These are phyloP conservation scores for Chiridota heheva DNA, from an alignment of 35 echinoderm and acorn worm genomes.

Conservation along the genomic window DNA sequence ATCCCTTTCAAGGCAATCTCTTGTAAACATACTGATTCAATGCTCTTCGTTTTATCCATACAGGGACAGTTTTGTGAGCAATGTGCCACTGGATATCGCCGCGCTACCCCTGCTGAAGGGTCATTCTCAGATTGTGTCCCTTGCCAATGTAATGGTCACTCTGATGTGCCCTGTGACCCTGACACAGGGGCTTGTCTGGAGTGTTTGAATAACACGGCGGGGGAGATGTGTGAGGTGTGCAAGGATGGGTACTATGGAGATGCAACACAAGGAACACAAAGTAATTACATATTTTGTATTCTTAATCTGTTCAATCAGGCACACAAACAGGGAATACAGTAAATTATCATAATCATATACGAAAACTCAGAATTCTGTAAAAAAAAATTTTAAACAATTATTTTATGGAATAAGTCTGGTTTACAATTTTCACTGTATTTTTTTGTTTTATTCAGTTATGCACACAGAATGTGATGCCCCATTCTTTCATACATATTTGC, in stretches of 20 bases:
- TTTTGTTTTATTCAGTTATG: too few species aligned
- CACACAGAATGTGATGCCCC: too few species aligned
- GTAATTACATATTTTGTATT: conserved; percentile 54
- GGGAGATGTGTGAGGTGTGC: conserved; percentile 73
- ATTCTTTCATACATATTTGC: too few species aligned
- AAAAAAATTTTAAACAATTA: too few species aligned
- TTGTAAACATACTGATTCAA: too few species aligned
- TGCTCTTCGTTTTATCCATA: not conserved
- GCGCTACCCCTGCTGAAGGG: conserved; percentile 34
- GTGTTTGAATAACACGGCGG: conserved; percentile 76
- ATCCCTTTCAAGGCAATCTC: too few species aligned
- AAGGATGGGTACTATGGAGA: conserved; percentile 86
- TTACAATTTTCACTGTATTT: too few species aligned
- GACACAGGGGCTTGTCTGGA: conserved; percentile 63
- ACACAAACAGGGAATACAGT: not conserved
- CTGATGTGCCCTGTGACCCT: conserved; percentile 61
- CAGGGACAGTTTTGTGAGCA: conserved; percentile 89
- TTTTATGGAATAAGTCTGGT: too few species aligned
- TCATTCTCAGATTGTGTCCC: conserved; percentile 74
- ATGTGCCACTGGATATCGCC: conserved; percentile 63
- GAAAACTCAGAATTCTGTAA: too few species aligned
- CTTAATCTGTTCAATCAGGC: not conserved
- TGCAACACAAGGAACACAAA: conserved; percentile 65
- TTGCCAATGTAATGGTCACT: conserved; percentile 82
- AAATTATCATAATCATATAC: too few species aligned